Evolutionary conservation across 1,140 invertebrate species (phyloP).

Genomic region (Galendromus occidentalis): DNA sequence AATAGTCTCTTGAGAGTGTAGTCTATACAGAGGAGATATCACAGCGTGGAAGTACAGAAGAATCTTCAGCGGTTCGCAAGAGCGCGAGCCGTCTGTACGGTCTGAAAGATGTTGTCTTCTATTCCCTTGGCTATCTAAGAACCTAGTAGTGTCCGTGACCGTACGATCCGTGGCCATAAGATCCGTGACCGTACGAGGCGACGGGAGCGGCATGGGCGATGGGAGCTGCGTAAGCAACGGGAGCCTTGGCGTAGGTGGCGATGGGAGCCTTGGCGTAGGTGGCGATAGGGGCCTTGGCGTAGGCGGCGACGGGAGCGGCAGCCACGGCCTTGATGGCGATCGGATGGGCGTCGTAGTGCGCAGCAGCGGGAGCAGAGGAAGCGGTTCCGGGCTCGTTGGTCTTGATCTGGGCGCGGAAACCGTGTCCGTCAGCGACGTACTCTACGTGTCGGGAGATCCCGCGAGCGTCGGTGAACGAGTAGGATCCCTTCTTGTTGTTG

Average conservation of each 20-base stretch:
- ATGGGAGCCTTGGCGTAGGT: background rate
- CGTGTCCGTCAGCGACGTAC: constrained; percentile 19
- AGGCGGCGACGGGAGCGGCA: background rate
- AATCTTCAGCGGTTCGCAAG: too few species aligned
- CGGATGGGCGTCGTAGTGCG: background rate
- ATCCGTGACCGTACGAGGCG: background rate
- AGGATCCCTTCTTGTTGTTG: constrained; percentile 19
- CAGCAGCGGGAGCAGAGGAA: constrained; percentile 16
- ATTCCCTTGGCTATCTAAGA: too few species aligned
- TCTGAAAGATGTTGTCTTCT: too few species aligned
- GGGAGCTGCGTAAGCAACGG: background rate
- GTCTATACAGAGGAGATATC: too few species aligned
- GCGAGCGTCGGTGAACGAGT: constrained; percentile 18
- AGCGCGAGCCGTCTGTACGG: too few species aligned
- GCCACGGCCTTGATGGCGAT: background rate
- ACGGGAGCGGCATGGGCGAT: background rate
- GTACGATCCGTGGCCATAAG: too few species aligned
- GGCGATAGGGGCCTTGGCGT: constrained; percentile 6
- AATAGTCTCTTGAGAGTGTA: too few species aligned
- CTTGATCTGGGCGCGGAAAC: constrained; percentile 18
- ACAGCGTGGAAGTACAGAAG: too few species aligned
- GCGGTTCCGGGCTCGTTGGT: constrained; percentile 19
- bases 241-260: background rate
- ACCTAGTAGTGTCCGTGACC: too few species aligned
- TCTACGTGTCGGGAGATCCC: constrained; percentile 19